Conservation (phyloP, 2,797 vertebrate species). For the Atherinosoma microstoma region DNA sequence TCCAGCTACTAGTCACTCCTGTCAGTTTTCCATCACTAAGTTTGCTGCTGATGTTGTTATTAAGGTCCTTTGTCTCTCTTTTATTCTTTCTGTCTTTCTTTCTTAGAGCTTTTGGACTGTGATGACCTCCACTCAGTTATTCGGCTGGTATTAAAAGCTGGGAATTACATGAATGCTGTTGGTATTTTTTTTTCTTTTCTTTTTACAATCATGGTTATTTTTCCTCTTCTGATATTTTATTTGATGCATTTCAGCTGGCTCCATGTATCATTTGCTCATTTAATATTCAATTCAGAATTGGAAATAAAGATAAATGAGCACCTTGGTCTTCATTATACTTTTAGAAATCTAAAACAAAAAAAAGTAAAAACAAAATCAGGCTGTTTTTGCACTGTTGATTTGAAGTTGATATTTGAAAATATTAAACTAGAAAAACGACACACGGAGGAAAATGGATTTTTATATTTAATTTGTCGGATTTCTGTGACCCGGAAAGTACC, state of each 20-base stretch:
- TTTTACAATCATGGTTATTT: background rate
- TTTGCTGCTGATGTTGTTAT: background rate
- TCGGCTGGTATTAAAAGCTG: constrained; percentile 86
- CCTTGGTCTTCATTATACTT: too few relatives aligned
- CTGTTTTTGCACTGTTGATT: too few relatives aligned
- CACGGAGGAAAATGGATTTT: too few relatives aligned
- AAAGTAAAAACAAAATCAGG: too few relatives aligned
- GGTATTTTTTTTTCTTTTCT: constrained; percentile 58
- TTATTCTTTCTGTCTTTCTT: background rate
- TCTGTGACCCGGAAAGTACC: too few relatives aligned
- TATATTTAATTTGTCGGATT: too few relatives aligned
- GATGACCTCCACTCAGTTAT: constrained; percentile 88
- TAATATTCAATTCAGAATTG: too few relatives aligned
- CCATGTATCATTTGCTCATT: too few relatives aligned
- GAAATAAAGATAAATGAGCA: too few relatives aligned
- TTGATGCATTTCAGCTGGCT: background rate
- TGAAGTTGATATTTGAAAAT: too few relatives aligned
- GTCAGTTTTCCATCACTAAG: background rate
- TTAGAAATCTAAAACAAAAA: too few relatives aligned
- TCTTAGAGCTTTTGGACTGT: constrained; percentile 85
- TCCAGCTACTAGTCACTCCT: background rate
- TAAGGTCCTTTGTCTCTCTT: background rate
- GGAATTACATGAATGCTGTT: constrained; percentile 90
- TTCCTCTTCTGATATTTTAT: background rate
- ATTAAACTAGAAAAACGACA: too few relatives aligned